Base-by-base conservation (phyloP, 53 echinoderm and acorn worm species). In the Actinopyga echinites region DNA sequence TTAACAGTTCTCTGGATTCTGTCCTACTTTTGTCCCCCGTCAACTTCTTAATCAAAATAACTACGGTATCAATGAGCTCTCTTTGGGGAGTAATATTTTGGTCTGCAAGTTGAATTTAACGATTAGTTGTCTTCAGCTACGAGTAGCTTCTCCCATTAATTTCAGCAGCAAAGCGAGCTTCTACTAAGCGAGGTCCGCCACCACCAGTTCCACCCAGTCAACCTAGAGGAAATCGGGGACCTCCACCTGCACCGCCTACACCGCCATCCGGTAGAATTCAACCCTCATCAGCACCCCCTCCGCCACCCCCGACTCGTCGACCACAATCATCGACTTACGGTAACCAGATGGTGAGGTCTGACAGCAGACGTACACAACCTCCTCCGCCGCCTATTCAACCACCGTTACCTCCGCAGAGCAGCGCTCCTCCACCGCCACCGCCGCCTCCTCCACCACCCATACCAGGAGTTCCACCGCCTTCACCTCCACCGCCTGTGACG, bases 341-440 rank as follows among this genome's bases (percentile, higher is more conserved):
- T 49, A 49, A 49, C 49, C 49, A 24, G 40, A 0, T 38, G 5
- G 0, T 22, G 20, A 71, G 71, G 44, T 25, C 71, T 10, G 44
- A n/a, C 22, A 32, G n/a, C 38, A 71, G 42, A 71, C 71, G 71
- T n/a, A 25, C 71, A 38, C 71, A 71, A 21, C 71, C 43, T 38
- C 42, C 42, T 34, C 40, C 42, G 23, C 40, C 71, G 13, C 71
- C 71, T 5, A 71, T 12, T 3, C 42, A 24, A 24, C 45, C 45
- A 69, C 45, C 71, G 3, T 33, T 44, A 38, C 71, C 71, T 15
- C 69, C 69, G 38, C 69, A 38, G 13, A 20, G 30, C 35, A 20
- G 30, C 19, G 12, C 30, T 12, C 66, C 66, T 1, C 71, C 71
- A 1, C 45, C 43, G 1, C 69, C 42, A 23, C 40, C 69, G 8